These are phyloP conservation scores for Kryptolebias ocellatus DNA, from an alignment of 2,797 vertebrate genomes.

Conservation along the genomic window DNA sequence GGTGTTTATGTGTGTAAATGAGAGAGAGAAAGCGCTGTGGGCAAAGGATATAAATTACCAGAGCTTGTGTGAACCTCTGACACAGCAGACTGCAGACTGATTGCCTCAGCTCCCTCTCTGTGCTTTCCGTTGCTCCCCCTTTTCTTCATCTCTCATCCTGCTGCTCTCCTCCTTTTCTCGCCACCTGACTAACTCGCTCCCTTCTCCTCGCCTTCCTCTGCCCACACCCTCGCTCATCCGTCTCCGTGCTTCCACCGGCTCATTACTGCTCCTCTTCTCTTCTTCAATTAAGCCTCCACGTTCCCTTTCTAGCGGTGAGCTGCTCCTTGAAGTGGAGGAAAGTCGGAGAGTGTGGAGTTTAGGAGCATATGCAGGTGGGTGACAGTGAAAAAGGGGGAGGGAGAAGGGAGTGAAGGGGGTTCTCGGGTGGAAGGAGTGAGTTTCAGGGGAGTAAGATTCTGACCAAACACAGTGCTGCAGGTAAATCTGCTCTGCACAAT, in stretches of 20 bases:
- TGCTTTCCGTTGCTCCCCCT: constrained; percentile 15
- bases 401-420: constrained; percentile 31
- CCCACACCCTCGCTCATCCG: constrained; percentile 26
- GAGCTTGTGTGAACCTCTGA: constrained; percentile 68
- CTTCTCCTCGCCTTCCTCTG: constrained; percentile 26
- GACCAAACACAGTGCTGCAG: constrained; percentile 58
- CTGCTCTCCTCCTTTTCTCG: constrained; percentile 36
- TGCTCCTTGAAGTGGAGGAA: constrained; percentile 29
- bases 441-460: constrained; percentile 56
- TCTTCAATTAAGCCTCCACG: constrained; percentile 67
- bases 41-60: constrained; percentile 62
- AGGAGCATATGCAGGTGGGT: constrained; percentile 35
- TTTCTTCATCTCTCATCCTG: constrained; percentile 41
- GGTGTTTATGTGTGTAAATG: constrained; percentile 19
- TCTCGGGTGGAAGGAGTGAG: constrained; percentile 33
- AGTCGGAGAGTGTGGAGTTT: constrained; percentile 20
- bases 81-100: constrained; percentile 71
- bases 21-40: constrained; percentile 17
- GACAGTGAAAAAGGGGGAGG: constrained; percentile 11
- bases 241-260: constrained; percentile 39
- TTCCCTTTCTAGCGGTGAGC: constrained; percentile 37
- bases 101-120: constrained; percentile 56
- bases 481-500: constrained; percentile 36
- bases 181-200: constrained; percentile 34
- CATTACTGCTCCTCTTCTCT: constrained; percentile 63